Base-by-base conservation (phyloP, 2,113 vertebrate genomes). In the Hyperopisus bebe region DNA sequence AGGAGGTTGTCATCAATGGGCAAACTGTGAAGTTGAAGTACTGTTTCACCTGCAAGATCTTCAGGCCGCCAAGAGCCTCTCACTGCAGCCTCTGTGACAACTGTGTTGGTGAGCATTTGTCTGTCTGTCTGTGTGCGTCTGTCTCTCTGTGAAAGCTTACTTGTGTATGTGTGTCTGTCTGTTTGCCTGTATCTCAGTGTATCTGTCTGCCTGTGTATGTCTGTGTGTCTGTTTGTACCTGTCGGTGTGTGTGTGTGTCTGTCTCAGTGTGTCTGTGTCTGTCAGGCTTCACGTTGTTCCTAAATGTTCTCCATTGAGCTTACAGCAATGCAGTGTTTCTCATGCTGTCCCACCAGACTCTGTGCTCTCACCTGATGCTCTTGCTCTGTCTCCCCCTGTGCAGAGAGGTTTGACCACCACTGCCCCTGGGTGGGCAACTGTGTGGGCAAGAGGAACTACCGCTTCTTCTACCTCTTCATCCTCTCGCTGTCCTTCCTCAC, bases 81-180 rank as follows among this genome's bases (percentile, higher is more conserved):
- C 98, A 98, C 93, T 98, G 98, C 94, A 98, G 98, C 95, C 97
- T 98, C 93, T 98, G 98, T 91, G 97, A 98, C 97, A 98, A 98
- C 96, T 98, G 97, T 93, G 98, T 98, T 92, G 98, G 98, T 98
- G 92, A 97, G 97, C 95, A 90, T 46, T n/a, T 58, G 31, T 66
- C 58, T 85, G 4, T 74, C 44, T 84, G 5, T 74, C 0, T 35
- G 0, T 48, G 47, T 48, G 47, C 2, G 42, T 77, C 31, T 51
- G 50, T 51, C 24, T 53, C n/a, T 48, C 44, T 87, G 85, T 50
- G n/a, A n/a, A n/a, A n/a, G n/a, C n/a, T n/a, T n/a, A n/a, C n/a
- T 0, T 77, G n/a, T 77, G 5, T 77, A 24, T 1, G 1, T n/a
- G 58, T n/a, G 24, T 62, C 21, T 24, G 7, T 62, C 5, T n/a